phyloP scores from a whole-genome alignment of 2,113 vertebrate species.

The Entelurus aequoreus region DNA sequence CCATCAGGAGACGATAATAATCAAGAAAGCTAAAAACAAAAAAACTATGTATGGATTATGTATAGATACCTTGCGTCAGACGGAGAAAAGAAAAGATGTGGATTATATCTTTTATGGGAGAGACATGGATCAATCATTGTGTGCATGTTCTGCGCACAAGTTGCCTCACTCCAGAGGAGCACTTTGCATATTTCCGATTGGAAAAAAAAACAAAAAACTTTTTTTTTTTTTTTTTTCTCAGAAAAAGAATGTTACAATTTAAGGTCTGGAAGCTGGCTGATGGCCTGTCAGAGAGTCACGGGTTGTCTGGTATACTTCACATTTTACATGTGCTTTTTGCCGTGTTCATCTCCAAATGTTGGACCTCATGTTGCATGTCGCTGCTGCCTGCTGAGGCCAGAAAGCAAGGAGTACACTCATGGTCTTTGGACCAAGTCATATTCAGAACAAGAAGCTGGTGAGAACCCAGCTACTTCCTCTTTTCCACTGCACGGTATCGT shows the following conservation, averaged over 20 bases:
- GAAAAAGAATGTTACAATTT: conserved; percentile 50
- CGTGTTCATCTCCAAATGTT: conserved; percentile 23
- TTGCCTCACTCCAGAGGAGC: conserved; percentile 71
- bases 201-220: conserved; percentile 13
- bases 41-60: conserved; percentile 70
- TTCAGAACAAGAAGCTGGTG: not conserved
- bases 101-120: conserved; percentile 67
- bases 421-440: not conserved
- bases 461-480: not conserved
- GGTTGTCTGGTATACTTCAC: conserved; percentile 3
- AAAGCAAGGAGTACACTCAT: not conserved
- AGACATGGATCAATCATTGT: conserved; percentile 75
- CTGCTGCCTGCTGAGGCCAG: not conserved
- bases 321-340: conserved; percentile 1
- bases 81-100: conserved; percentile 53
- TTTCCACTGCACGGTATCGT: not conserved
- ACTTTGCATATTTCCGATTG: conserved; percentile 68
- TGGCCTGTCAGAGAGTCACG: conserved; percentile 12
- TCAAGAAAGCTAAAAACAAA: conserved; percentile 56
- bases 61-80: conserved; percentile 66
- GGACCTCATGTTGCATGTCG: conserved; percentile 8
- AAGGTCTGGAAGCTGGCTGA: conserved; percentile 41
- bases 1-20: conserved; percentile 76
- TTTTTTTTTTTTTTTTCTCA: conserved; percentile 31
- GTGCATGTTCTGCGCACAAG: conserved; percentile 58